Evolutionary conservation across 2,113 vertebrate species (phyloP).

Genomic region (Oncorhynchus kisutch): DNA sequence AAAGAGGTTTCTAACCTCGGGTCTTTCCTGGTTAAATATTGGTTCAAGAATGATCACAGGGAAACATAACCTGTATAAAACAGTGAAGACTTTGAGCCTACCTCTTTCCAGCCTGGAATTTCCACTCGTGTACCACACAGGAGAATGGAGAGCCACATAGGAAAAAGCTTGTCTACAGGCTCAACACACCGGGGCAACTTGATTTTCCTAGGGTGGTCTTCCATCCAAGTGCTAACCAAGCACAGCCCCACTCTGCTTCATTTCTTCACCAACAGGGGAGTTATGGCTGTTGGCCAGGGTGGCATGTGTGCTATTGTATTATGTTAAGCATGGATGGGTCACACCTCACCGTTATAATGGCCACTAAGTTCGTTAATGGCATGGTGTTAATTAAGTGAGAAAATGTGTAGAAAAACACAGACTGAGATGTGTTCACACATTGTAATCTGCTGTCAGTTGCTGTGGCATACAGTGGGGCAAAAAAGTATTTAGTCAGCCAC

Average conservation of each 20-base stretch:
- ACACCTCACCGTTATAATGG: constrained; percentile 50
- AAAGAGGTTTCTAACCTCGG: no score
- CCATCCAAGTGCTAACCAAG: constrained; percentile 26
- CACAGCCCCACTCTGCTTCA: constrained; percentile 28
- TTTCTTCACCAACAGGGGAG: constrained; percentile 38
- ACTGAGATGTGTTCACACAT: neutral
- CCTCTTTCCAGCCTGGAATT: neutral
- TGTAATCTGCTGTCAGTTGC: neutral
- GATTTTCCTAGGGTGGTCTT: constrained; percentile 39
- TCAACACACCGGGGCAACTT: constrained; percentile 10
- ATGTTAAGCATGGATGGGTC: constrained; percentile 45
- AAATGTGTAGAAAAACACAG: constrained; percentile 41
- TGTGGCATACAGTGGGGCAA: neutral
- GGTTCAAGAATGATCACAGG: no score
- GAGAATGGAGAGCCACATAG: neutral
- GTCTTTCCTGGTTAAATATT: no score
- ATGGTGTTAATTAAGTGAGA: constrained; percentile 41
- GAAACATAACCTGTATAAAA: no score
- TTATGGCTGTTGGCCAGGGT: constrained; percentile 54
- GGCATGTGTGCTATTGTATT: constrained; percentile 49
- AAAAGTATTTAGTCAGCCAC: no score
- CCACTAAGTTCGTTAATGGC: constrained; percentile 52
- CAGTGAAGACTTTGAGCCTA: no score
- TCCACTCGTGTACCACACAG: neutral
- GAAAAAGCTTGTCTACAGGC: neutral